Evolutionary conservation across 2,113 vertebrate species (phyloP).

Genomic region (Periophthalmus modestus): DNA sequence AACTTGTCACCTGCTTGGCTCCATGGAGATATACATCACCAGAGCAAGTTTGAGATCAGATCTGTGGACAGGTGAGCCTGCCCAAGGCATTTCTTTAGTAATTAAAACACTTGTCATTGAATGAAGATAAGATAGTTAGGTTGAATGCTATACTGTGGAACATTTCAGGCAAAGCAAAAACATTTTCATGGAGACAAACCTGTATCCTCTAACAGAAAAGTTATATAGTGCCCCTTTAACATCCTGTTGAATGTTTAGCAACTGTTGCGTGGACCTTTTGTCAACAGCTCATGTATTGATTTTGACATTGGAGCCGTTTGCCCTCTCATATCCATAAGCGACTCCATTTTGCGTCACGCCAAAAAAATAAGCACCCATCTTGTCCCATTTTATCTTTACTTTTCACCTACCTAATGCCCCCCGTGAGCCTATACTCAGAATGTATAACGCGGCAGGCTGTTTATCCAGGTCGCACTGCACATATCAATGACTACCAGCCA

Average conservation of each 20-base stretch:
- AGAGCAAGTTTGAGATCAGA: too few relatives aligned
- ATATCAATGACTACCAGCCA: slow-evolving; percentile 80
- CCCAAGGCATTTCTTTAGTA: too few relatives aligned
- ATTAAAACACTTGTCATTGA: too few relatives aligned
- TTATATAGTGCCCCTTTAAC: neutral
- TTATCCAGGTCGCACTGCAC: slow-evolving; percentile 79
- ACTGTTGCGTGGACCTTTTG: neutral
- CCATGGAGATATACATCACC: too few relatives aligned
- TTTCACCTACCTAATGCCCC: slow-evolving; percentile 48
- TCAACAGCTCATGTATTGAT: neutral
- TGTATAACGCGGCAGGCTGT: slow-evolving; percentile 77
- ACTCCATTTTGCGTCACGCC: slow-evolving; percentile 50
- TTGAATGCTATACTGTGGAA: too few relatives aligned
- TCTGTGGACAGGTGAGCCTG: too few relatives aligned
- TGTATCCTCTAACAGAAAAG: too few relatives aligned
- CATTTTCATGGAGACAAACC: too few relatives aligned
- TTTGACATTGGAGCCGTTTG: neutral
- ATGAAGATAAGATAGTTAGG: too few relatives aligned
- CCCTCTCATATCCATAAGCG: slow-evolving; percentile 28
- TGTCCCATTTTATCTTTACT: slow-evolving; percentile 66
- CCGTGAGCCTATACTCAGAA: slow-evolving; percentile 66
- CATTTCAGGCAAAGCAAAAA: too few relatives aligned
- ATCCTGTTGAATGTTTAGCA: neutral
- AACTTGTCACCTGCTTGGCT: too few relatives aligned
- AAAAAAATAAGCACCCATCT: slow-evolving; percentile 30